Percentiles rank a stretch among this genome's conserved stretches.
Conservation (phyloP, 37 sponge, comb jelly and placozoan genomes). For the Ianthella basta region DNA sequence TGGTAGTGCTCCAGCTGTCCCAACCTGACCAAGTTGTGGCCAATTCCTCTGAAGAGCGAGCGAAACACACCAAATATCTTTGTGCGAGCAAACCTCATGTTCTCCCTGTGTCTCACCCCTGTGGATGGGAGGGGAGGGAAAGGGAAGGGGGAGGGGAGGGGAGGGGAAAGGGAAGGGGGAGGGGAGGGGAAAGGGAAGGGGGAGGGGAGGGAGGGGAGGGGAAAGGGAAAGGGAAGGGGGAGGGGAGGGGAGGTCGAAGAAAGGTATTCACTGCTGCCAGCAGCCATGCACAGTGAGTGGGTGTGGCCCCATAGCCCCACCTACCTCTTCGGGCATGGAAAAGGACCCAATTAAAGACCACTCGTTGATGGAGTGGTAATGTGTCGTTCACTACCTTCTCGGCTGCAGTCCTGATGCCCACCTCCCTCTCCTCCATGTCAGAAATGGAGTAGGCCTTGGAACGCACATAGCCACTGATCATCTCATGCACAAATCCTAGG, state of each 20-base stretch:
- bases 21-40: constrained; percentile 59
- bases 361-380: constrained; percentile 46
- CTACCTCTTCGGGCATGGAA: constrained; percentile 72
- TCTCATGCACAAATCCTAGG: constrained; percentile 72
- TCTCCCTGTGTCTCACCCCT: constrained; percentile 81
- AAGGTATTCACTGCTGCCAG: no score
- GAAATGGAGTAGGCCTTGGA: constrained; percentile 68
- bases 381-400: constrained; percentile 40
- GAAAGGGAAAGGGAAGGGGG: no score
- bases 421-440: constrained; percentile 80
- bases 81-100: constrained; percentile 82
- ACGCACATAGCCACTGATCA: constrained; percentile 78
- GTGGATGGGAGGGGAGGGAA: no score
- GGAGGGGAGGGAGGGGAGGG: no score
- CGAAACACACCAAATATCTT: constrained; percentile 83
- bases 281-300: no score
- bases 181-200: no score
- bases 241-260: neutral
- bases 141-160: constrained; percentile 6
- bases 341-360: constrained; percentile 82
- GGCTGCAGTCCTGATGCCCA: constrained; percentile 52
- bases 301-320: no score
- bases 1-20: constrained; percentile 55
- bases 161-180: no score
- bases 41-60: constrained; percentile 75